phyloP scores from a whole-genome alignment of 2,797 vertebrate species.

The Cossypha caffra region DNA sequence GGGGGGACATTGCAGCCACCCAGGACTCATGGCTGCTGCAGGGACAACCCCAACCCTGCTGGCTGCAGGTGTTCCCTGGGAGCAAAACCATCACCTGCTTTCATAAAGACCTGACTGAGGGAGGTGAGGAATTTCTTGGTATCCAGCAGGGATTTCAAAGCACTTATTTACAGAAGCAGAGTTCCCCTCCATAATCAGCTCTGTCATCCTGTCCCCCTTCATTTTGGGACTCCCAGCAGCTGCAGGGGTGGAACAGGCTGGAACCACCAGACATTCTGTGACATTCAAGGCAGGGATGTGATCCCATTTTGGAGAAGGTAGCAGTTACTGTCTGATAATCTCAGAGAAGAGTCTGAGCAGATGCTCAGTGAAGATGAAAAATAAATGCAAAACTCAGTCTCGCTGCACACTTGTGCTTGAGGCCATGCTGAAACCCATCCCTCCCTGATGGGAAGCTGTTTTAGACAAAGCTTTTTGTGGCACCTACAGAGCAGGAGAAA shows the following conservation, averaged over 20 bases:
- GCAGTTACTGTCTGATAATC: neutral
- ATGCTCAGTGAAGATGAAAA: neutral
- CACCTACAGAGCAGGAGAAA: neutral
- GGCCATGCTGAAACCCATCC: neutral
- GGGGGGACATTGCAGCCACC: neutral
- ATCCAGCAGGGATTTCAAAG: neutral
- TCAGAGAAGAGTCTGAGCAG: neutral
- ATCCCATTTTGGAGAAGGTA: neutral
- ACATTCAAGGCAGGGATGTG: neutral
- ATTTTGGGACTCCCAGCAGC: neutral
- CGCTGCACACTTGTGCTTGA: neutral
- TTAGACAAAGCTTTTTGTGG: neutral
- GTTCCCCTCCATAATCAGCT: neutral
- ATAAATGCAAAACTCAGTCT: neutral
- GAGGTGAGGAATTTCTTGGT: neutral
- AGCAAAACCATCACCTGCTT: neutral
- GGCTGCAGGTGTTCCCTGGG: rapidly evolving
- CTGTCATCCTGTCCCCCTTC: neutral
- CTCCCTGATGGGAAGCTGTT: neutral
- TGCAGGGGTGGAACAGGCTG: neutral
- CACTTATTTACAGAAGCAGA: neutral
- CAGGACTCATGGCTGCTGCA: neutral
- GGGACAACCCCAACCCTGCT: rapidly evolving
- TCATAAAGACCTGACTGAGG: neutral
- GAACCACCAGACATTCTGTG: neutral